These are phyloP conservation scores for Mobula birostris DNA, from an alignment of 2,113 vertebrate genomes.

Conservation along the genomic window DNA sequence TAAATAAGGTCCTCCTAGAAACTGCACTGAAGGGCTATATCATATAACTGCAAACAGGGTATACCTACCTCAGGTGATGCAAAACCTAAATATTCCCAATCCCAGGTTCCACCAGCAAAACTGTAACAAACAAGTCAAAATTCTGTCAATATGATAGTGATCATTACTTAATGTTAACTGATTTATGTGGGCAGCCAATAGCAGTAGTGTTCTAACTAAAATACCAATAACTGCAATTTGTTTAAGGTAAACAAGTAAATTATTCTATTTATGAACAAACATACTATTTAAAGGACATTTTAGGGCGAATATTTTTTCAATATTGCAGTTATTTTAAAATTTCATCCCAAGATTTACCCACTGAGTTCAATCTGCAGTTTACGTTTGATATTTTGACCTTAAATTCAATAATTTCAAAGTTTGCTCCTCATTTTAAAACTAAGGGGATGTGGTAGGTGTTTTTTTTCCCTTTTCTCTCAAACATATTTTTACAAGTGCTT, in stretches of 20 bases:
- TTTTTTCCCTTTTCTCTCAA: background rate
- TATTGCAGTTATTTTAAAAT: background rate
- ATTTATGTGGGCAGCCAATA: conserved; percentile 18
- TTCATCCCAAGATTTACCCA: background rate
- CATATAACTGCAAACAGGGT: conserved; percentile 34
- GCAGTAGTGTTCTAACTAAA: background rate
- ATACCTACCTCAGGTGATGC: conserved; percentile 88
- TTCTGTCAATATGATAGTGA: conserved; percentile 31
- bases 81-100: conserved; percentile 98
- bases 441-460: background rate
- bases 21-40: conserved; percentile 29
- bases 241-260: conserved; percentile 22
- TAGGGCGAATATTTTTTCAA: background rate
- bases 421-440: too few species aligned
- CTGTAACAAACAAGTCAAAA: conserved; percentile 57
- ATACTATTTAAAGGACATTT: background rate
- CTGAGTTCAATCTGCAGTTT: too few species aligned
- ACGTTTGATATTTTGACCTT: too few species aligned
- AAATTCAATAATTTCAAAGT: background rate
- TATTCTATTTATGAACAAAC: background rate
- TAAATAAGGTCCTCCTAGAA: conserved; percentile 32
- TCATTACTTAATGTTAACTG: conserved; percentile 9
- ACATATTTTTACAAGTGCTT: background rate
- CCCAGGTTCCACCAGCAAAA: conserved; percentile 96
- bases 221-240: background rate